Conservation (phyloP, 2,113 vertebrate species). For the Epinephelus cyanopodus region DNA sequence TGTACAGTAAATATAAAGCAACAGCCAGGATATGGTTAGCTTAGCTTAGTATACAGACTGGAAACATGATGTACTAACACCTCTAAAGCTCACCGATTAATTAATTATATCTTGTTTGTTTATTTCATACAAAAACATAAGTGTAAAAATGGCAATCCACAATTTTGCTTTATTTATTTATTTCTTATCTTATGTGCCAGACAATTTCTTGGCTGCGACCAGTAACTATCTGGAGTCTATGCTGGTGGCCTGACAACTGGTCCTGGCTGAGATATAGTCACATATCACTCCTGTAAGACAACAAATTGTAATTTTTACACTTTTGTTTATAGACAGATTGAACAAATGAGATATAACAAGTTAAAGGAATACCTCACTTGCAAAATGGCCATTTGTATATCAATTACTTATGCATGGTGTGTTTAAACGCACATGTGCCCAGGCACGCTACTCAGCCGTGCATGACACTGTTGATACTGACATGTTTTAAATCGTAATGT, state of each 20-base stretch:
- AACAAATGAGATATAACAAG: background rate
- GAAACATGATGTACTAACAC: background rate
- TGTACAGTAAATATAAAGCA: background rate
- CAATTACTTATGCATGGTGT: too few species aligned
- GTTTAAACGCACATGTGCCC: too few species aligned
- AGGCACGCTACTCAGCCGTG: too few species aligned
- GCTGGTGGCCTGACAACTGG: background rate
- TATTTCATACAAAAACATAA: background rate
- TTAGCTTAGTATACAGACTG: background rate
- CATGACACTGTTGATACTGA: too few species aligned
- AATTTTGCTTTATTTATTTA: background rate
- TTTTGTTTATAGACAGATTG: background rate
- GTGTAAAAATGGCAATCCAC: background rate
- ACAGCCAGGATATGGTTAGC: background rate
- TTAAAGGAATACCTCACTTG: too few species aligned
- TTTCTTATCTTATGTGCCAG: background rate
- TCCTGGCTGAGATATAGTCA: background rate
- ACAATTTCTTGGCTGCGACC: background rate
- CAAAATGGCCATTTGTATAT: too few species aligned
- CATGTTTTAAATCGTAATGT: too few species aligned
- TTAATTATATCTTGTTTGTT: background rate
- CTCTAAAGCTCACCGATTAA: background rate
- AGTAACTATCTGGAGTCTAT: background rate
- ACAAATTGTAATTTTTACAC: background rate
- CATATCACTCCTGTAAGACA: background rate